Percentiles rank a stretch among this genome's conserved stretches.
phyloP scores from a whole-genome alignment of 2,113 vertebrate genomes.

The Archilochus colubris region DNA sequence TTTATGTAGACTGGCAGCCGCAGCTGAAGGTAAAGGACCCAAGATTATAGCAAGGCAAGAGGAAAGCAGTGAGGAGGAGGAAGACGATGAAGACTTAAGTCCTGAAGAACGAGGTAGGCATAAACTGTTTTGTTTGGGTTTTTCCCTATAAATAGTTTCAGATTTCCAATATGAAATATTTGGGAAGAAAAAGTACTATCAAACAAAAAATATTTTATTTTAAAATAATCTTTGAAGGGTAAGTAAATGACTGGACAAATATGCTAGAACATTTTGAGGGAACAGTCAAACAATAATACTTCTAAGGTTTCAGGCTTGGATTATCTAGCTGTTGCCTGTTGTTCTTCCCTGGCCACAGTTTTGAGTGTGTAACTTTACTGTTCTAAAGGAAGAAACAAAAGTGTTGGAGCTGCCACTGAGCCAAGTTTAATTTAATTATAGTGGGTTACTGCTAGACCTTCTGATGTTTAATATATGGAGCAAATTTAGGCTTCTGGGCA shows the following conservation, averaged over 20 bases:
- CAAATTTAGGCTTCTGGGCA: neutral
- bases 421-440: neutral
- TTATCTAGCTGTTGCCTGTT: neutral
- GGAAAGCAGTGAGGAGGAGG: slow-evolving; percentile 91
- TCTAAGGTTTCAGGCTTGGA: neutral
- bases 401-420: neutral
- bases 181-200: neutral
- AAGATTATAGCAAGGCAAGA: slow-evolving; percentile 74
- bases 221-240: neutral
- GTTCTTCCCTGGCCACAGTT: neutral
- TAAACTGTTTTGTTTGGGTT: neutral
- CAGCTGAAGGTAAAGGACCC: slow-evolving; percentile 86
- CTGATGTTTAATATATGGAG: neutral
- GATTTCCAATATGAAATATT: neutral
- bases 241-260: neutral
- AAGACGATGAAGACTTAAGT: slow-evolving; percentile 80
- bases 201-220: neutral
- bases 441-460: neutral
- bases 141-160: neutral
- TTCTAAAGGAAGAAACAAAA: neutral
- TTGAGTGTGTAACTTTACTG: rapidly evolving
- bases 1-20: slow-evolving; percentile 81
- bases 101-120: slow-evolving; percentile 89
- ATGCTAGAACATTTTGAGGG: neutral
- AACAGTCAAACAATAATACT: neutral